A percentile compares a stretch with the other conserved stretches of the same genome.
These are phyloP conservation scores for Triplophysa yarkandensis DNA, from an alignment of 2,797 vertebrate genomes.

Conservation along the genomic window DNA sequence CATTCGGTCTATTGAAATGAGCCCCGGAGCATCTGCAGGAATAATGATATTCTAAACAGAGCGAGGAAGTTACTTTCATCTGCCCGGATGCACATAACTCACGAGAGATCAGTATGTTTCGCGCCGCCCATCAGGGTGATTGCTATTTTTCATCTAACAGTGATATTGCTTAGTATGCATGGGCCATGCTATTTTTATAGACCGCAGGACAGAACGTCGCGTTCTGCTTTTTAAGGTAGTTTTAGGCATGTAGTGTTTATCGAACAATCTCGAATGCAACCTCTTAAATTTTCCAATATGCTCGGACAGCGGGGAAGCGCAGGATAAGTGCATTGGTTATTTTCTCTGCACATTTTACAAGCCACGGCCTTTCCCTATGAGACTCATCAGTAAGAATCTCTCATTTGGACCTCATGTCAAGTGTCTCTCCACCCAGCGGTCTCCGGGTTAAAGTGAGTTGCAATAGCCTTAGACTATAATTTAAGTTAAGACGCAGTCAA, in stretches of 20 bases:
- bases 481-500: conserved; percentile 79
- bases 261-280: conserved; percentile 5
- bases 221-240: conserved; percentile 14
- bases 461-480: conserved; percentile 73
- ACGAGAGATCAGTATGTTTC: conserved; percentile 51
- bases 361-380: conserved; percentile 10
- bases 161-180: conserved; percentile 33
- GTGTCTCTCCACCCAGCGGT: conserved; percentile 1
- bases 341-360: conserved; percentile 18
- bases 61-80: conserved; percentile 48
- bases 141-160: conserved; percentile 39
- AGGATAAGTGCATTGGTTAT: conserved; percentile 35
- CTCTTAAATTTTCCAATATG: conserved; percentile 16
- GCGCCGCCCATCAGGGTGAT: conserved; percentile 35
- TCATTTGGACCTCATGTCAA: conserved; percentile 22
- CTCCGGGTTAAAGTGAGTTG: conserved; percentile 64
- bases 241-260: background rate
- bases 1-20: conserved; percentile 37
- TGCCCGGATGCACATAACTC: conserved; percentile 40
- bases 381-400: conserved; percentile 27
- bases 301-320: conserved; percentile 16
- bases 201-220: background rate
- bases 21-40: conserved; percentile 34
- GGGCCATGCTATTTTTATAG: conserved; percentile 29
- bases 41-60: conserved; percentile 48